These are phyloP conservation scores for Drosophila eugracilis DNA, from an alignment of 1,140 invertebrate species.

Conservation along the genomic window DNA sequence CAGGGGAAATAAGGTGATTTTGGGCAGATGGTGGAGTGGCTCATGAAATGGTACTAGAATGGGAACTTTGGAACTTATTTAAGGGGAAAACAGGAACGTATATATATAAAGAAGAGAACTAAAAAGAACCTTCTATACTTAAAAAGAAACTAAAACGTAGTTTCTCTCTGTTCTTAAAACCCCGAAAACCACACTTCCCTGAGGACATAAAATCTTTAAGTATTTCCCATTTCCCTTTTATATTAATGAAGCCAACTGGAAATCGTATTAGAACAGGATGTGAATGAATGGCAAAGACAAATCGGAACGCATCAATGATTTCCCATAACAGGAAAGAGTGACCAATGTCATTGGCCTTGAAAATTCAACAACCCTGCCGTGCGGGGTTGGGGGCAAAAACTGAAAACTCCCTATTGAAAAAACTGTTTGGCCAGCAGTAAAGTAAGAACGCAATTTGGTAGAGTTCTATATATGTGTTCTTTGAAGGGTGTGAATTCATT, in stretches of 20 bases:
- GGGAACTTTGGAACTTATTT: background rate
- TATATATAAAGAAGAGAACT: background rate
- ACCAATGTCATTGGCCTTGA: slow-evolving; percentile 57
- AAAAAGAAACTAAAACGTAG: too few species aligned
- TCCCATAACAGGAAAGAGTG: slow-evolving; percentile 28
- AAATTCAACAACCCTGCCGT: slow-evolving; percentile 16
- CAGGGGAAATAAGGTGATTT: slow-evolving; percentile 3
- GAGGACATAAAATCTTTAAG: background rate
- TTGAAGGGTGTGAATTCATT: slow-evolving; percentile 70
- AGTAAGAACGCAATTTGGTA: slow-evolving; percentile 33
- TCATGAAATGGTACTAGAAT: background rate
- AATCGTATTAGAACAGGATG: background rate
- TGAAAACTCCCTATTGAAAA: slow-evolving; percentile 22
- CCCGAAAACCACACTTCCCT: background rate
- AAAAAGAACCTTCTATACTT: too few species aligned
- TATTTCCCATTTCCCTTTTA: background rate
- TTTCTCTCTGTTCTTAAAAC: too few species aligned
- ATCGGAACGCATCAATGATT: slow-evolving; percentile 45
- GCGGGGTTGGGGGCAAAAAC: slow-evolving; percentile 8
- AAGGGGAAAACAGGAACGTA: background rate
- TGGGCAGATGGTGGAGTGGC: background rate
- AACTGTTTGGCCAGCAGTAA: slow-evolving; percentile 39
- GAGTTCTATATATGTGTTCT: slow-evolving; percentile 2
- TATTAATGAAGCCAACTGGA: slow-evolving; percentile 2
- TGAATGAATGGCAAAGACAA: slow-evolving; percentile 18